Evolutionary conservation across 2,113 vertebrate genomes (phyloP), one percentile per base, ranked within the genome.

Genomic region (Entomyzon cyanotis): DNA sequence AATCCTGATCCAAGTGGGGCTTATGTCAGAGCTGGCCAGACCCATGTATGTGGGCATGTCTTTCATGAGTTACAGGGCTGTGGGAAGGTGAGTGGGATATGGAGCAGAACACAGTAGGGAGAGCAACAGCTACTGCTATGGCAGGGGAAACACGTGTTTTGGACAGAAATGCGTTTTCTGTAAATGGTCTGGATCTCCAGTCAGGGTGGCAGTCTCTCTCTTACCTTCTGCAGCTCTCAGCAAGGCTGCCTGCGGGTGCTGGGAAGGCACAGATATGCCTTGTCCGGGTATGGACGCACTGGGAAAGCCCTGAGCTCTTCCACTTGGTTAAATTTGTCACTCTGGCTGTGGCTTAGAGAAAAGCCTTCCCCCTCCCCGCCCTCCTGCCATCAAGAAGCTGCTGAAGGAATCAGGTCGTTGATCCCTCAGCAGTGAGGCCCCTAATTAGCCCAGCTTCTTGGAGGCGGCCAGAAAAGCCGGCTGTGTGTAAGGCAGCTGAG

Each of bases 381-480:
- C 74, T 95, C 27, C 76, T 84, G 68, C 88, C 90, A 78, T 80
- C 83, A 69, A 86, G 93, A 96, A 94, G 92, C 90, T 93, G 90
- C 86, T 94, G 93, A 92, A 96, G 93, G 93, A 96, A 95, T 95
- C 96, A 93, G 95, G 94, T 94, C 83, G 49, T 88, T 96, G 90
- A 97, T 97, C 95, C 92, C 3, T 7, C 52, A 73, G 68, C 69
- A 89, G n/a, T 1, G 3, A 90, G 64, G 90, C 90, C 88, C 52
- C 88, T 96, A 92, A 96, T 95, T 95, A 97, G 69, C 88, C 83
- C 41, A 60, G 85, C 93, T 92, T 83, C 90, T 81, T 5, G 1
- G n/a, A 84, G 65, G 24, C 56, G 55, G 85, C 27, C 3, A 5
- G 69, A 60, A 90, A 91, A 89, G 60, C 84, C 0, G 28, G 3